Base-by-base conservation (phyloP, 2,888 invertebrate genomes). In the Abscondita cerata region DNA sequence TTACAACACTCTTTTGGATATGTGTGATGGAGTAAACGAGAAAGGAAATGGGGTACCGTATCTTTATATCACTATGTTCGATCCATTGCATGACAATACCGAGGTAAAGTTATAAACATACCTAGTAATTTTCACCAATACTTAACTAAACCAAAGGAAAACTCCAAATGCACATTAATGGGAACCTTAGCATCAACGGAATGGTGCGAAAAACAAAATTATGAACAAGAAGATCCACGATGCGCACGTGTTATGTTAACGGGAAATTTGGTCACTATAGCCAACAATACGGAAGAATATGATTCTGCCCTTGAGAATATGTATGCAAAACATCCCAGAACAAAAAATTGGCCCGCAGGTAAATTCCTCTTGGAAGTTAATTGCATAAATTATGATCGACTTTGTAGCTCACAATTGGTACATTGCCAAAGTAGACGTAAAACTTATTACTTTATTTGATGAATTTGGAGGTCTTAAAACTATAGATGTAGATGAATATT, bases 11-110 rank as follows among this genome's bases (percentile, higher is more conserved):
- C 3, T 41, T 13, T 8, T 13, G 15, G n/a, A 12, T 13, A 41
- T 41, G n/a, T 12, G n/a, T 12, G 41, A 41, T 13, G 41, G 41
- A 3, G 6, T 12, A 5, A 18, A 41, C 41, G 41, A 41, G 8
- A 41, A 41, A 18, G 41, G 41, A 2, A 41, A 41, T 13, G 41
- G 41, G 15, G 15, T 41, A 9, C 41, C 41, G 15, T 41, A 41
- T 18, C 15, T 41, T 4, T 41, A 12, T 41, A 15, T 41, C 13
- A 41, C 41, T 3, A 13, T 15, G 6, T 12, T 12, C 5, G 41
- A 41, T 18, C 25, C 25, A 25, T 25, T 25, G 2, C 41, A 41
- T 13, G 2, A 12, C 3, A 41, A 13, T 5, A 41, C 15, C 2
- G 6, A 12, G 8, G 18, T 41, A 13, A 13, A 41, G 2, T 5